phyloP scores from a whole-genome alignment of 2,797 vertebrate genomes.

The Psittacula echo region DNA sequence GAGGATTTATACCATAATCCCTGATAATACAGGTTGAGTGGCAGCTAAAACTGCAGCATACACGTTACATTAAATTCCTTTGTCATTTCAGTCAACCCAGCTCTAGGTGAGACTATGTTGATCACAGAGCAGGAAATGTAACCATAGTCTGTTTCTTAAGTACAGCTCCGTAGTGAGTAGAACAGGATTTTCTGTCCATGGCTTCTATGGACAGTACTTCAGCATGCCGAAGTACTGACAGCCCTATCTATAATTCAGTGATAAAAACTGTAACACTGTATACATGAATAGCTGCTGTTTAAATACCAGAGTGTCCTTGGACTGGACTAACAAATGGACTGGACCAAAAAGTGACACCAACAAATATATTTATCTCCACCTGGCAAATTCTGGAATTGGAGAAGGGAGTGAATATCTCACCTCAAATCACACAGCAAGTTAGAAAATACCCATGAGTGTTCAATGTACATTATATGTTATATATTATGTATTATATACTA shows the following conservation, averaged over 20 bases:
- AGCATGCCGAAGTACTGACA: not conserved
- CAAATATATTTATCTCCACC: not conserved
- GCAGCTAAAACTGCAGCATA: not conserved
- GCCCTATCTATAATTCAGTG: not conserved
- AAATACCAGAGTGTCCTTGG: not conserved
- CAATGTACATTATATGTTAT: not conserved
- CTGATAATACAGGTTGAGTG: not conserved
- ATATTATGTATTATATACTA: not conserved
- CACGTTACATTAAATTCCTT: not conserved
- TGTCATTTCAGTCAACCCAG: not conserved
- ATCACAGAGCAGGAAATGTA: not conserved
- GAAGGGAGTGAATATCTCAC: not conserved
- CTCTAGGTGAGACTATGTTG: not conserved
- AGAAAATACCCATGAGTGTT: not conserved
- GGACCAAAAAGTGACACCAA: not conserved
- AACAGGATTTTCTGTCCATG: not conserved
- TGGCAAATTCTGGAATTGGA: not conserved
- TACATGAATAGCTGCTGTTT: not conserved
- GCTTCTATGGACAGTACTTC: not conserved
- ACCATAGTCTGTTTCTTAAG: not conserved
- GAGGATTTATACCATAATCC: not conserved
- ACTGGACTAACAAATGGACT: not conserved
- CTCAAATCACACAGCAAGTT: not conserved
- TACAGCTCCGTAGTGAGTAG: not conserved
- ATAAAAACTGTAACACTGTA: not conserved